Evolutionary conservation across 2,113 vertebrate species (phyloP), one percentile per base, ranked within the genome.

Genomic region (Cygnus atratus): DNA sequence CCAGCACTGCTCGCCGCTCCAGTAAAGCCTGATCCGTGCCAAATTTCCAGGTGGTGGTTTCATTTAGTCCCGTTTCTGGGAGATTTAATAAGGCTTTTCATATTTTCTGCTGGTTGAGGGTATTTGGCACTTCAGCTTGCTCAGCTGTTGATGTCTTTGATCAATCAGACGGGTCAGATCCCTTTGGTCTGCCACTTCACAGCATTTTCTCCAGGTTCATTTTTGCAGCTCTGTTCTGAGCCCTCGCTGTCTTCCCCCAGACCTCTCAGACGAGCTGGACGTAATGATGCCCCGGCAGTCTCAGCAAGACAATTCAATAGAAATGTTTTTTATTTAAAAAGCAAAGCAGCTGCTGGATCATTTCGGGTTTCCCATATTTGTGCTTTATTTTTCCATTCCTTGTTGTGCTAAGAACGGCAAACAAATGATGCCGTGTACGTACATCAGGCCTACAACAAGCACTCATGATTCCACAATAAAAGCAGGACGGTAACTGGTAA

Each of bases 401-500:
- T 50, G 48, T 41, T 79, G 48, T 31, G 59, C 79, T 62, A 46
- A 54, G 74, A 85, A 55, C 82, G 70, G 83, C 91, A 82, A 74
- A 82, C 58, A 76, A 89, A 94, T 21, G 88, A 68, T 31, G 70
- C 84, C 75, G 18, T 57, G 9, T 18, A 17, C 58, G 71, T 88
- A 50, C 61, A 77, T 91, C 87, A 90, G 72, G 33, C 71, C 67
- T 44, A 3, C 7, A 83, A 84, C 76, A 17, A 95, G 90, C 83
- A 28, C 95, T 93, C 80, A 94, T 94, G 93, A 83, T 52, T 59
- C 91, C 52, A 24, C 90, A 91, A 57, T 93, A 91, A 93, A 88
- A 89, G n/a, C 82, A 73, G 86, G 58, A 78, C 59, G 65, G 74
- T 67, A 93, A 83, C 92, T 84, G 82, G 70, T 12, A 37, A 91